phyloP scores from a whole-genome alignment of 2,888 invertebrate species.

The Gymnosoma rotundatum region DNA sequence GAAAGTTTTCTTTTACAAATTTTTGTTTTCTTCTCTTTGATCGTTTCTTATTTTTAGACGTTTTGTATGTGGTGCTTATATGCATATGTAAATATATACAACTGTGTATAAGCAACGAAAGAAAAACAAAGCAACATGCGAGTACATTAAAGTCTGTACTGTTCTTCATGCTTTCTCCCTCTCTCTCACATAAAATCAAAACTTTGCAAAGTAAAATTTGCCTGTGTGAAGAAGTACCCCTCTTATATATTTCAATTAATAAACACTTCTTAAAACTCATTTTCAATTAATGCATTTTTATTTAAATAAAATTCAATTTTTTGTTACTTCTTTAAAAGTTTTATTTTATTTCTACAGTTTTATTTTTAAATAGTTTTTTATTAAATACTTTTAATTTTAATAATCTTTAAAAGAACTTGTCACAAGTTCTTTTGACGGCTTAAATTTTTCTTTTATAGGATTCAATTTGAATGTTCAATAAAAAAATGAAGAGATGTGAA shows the following conservation, averaged over 20 bases:
- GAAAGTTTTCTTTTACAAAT: too few relatives aligned
- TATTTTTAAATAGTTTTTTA: conserved; percentile 66
- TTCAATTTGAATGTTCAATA: conserved; percentile 54
- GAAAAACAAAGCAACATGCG: too few relatives aligned
- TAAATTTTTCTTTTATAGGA: conserved; percentile 53
- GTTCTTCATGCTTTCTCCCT: too few relatives aligned
- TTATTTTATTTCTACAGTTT: conserved; percentile 35
- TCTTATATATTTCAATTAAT: neutral
- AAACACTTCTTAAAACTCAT: neutral
- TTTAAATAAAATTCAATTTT: conserved; percentile 31
- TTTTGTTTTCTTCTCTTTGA: too few relatives aligned
- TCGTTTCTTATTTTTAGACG: too few relatives aligned
- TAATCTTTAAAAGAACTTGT: conserved; percentile 60
- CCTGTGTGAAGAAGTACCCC: too few relatives aligned
- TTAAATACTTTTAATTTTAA: conserved; percentile 63
- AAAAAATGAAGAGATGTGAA: conserved; percentile 24
- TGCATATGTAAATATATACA: too few relatives aligned
- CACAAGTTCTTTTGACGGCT: conserved; percentile 62
- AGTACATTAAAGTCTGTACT: too few relatives aligned
- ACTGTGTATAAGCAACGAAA: too few relatives aligned
- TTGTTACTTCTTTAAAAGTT: neutral
- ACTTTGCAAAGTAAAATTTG: too few relatives aligned
- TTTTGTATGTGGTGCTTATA: too few relatives aligned
- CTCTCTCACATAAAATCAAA: too few relatives aligned
- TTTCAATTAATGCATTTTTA: neutral